phyloP scores from a whole-genome alignment of 2,888 invertebrate species.

The Lithophane socia region DNA sequence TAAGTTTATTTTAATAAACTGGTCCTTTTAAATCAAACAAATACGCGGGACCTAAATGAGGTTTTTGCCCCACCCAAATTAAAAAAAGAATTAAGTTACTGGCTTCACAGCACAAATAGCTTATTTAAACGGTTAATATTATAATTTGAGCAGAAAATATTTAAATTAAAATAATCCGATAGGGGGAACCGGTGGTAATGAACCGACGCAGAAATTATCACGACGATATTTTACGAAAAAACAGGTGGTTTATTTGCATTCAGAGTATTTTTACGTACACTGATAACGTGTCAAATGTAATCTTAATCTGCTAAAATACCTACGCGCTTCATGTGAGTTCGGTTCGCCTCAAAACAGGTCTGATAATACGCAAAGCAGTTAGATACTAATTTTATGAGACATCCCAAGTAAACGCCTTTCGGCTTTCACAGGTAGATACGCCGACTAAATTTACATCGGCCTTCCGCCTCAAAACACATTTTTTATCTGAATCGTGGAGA shows the following conservation, averaged over 20 bases:
- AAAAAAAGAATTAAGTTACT: slow-evolving; percentile 60
- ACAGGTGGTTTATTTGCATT: slow-evolving; percentile 68
- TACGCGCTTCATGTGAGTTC: slow-evolving; percentile 80
- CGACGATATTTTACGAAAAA: slow-evolving; percentile 64
- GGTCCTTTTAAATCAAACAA: slow-evolving; percentile 46
- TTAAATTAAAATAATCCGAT: slow-evolving; percentile 72
- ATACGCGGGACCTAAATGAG: slow-evolving; percentile 33
- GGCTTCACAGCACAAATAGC: slow-evolving; percentile 67
- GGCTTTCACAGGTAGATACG: slow-evolving; percentile 77
- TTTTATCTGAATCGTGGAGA: slow-evolving; percentile 59
- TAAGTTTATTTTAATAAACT: slow-evolving; percentile 44
- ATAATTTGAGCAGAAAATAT: slow-evolving; percentile 71
- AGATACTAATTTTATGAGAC: slow-evolving; percentile 88
- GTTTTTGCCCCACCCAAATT: slow-evolving; percentile 52
- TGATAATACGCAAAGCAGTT: slow-evolving; percentile 84
- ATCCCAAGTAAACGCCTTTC: slow-evolving; percentile 81
- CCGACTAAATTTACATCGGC: slow-evolving; percentile 73
- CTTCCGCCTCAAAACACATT: slow-evolving; percentile 72
- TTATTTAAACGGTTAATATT: slow-evolving; percentile 72
- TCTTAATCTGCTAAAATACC: slow-evolving; percentile 80
- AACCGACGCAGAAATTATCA: slow-evolving; percentile 57
- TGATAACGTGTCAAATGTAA: slow-evolving; percentile 83
- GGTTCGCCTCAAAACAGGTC: slow-evolving; percentile 79
- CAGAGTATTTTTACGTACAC: slow-evolving; percentile 74
- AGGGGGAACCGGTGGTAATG: slow-evolving; percentile 66